Evolutionary conservation across 2,888 invertebrate genomes (phyloP), one percentile per base, ranked within the genome.

Genomic region (Ectemnius continuus): DNA sequence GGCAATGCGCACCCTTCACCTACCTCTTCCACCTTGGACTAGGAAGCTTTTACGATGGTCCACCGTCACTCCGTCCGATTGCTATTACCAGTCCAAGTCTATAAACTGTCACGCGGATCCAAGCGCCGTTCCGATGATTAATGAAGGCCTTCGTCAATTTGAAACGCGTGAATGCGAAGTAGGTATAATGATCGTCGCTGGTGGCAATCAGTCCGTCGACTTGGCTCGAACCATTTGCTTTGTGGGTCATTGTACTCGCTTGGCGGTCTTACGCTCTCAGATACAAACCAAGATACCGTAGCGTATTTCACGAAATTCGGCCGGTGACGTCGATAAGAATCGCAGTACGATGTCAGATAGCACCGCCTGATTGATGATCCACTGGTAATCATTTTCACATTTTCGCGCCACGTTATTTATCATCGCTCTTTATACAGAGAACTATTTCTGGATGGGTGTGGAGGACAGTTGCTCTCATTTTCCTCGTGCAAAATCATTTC

Each of bases 81-180:
- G 36, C 36, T 36, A 36, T 36, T 36, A 36, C 36, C 36, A 36
- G 36, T 36, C 46, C 26, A 52, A 8, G 14, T 23, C n/a, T n/a
- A 14, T 45, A 56, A 58, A 47, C 59, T 45, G n/a, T 23, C 52
- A 56, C 66, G 28, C 58, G 63, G 71, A 74, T 79, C 76, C 67
- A 81, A 76, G 79, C 65, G 74, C 72, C 67, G 36, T n/a, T 26
- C 59, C 58, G 56, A 69, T 79, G 76, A 81, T 79, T 79, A 76
- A 81, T 81, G 81, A 70, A 69, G 46, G 57, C 8, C 36, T 62
- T 47, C 67, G 67, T 70, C 69, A 73, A 68, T 65, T 58, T 57
- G 68, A 62, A 78, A 74, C 75, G 65, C 75, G 75, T 70, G 75
- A 76, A 59, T 52, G 57, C 47, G 5, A 28, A 56, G 65, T 61